Conservation (phyloP, 1,140 invertebrate genomes). For the Phocides pigmalion region DNA sequence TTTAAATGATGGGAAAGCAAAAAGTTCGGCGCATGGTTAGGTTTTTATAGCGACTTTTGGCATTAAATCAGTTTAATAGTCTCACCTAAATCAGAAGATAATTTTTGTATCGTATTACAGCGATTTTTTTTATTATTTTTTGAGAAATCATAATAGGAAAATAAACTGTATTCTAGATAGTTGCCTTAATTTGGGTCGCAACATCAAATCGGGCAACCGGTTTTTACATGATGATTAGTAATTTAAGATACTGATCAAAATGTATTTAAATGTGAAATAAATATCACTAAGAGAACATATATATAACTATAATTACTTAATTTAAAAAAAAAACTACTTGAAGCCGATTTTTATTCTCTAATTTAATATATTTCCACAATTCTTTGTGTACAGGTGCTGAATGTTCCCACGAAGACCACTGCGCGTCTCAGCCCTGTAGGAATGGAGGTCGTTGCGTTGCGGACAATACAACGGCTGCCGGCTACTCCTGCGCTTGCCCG, state of each 20-base stretch:
- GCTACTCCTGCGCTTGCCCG: slow-evolving; percentile 93
- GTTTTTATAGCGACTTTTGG: slow-evolving; percentile 26
- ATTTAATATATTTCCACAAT: slow-evolving; percentile 3
- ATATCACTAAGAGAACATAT: no score
- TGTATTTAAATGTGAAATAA: no score
- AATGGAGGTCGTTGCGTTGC: slow-evolving; percentile 94
- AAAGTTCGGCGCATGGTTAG: slow-evolving; percentile 12
- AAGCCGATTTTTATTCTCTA: no score
- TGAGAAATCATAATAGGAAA: background rate
- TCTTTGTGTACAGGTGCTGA: slow-evolving; percentile 87
- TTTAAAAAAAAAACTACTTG: no score
- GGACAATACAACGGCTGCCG: slow-evolving; percentile 80
- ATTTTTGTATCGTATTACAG: background rate
- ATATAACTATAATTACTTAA: no score
- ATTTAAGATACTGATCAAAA: no score
- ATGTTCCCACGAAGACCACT: slow-evolving; percentile 95
- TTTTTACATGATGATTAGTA: no score
- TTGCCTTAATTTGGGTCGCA: no score
- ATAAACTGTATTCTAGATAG: no score
- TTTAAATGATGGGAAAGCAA: slow-evolving; percentile 41
- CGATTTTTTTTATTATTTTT: background rate
- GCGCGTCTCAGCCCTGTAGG: slow-evolving; percentile 93
- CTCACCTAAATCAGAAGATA: background rate
- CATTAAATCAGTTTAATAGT: background rate
- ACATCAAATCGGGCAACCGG: no score